Evolutionary conservation across 1,140 invertebrate genomes (phyloP), one percentile per base, ranked within the genome.

Genomic region (Lethocerus indicus): DNA sequence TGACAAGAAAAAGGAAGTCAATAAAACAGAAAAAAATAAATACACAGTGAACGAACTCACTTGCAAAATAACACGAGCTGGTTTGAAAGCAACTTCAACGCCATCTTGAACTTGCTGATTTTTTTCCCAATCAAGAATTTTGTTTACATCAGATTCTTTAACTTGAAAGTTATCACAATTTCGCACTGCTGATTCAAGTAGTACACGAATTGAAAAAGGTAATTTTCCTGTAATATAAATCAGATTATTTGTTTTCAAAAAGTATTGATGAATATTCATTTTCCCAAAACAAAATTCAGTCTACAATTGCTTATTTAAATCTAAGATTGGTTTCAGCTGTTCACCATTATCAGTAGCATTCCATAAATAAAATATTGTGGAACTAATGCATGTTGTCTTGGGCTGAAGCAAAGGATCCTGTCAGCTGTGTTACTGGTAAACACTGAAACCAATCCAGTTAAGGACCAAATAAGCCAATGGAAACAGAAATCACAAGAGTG

Each of bases 121-220:
- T 35, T 67, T 61, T 64, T 89, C 75, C 94, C 94, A 98, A 54
- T 87, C 71, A n/a, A 97, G 67, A 35, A 98, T 85, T 55, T 83
- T 92, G 51, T 85, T 67, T 1, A 98, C 90, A 72, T 98, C 93
- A 45, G 73, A 69, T 61, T 84, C 72, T 36, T 77, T 75, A 5
- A 89, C 76, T 64, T 93, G 87, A 63, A 97, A 96, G 57, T 88
- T 83, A 69, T 98, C 94, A 67, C 93, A 98, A 69, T 94, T 93
- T 48, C 95, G 70, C 1, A 98, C 79, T 26, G 89, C 90, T 6
- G 92, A 92, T 69, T 98, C 95, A 57, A 98, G 67, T 1, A 98
- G 69, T 6, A 97, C 81, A 61, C 91, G 72, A 46, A 98, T 85
- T 3, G 89, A 95, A 68, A 79, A 97, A 1, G 95, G 95, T n/a